Conservation (phyloP, 2,888 invertebrate genomes). For the Amblyjoppa proteus region DNA sequence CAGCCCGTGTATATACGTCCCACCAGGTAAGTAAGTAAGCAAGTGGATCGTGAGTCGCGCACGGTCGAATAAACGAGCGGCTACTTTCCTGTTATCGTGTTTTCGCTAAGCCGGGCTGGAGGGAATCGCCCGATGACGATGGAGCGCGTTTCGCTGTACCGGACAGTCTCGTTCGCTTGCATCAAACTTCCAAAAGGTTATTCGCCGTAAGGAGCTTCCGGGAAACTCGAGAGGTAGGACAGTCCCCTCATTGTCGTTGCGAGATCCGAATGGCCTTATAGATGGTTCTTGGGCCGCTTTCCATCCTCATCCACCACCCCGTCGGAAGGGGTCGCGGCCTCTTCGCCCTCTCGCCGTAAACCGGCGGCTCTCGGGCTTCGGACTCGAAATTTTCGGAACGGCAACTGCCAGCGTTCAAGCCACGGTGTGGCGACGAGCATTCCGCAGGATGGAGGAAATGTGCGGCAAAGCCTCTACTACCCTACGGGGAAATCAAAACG, state of each 20-base stretch:
- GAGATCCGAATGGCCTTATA: background rate
- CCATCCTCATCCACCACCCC: background rate
- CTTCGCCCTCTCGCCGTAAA: background rate
- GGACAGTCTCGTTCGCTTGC: background rate
- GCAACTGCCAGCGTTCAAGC: background rate
- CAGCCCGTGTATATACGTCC: background rate
- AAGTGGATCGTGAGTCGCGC: constrained; percentile 1
- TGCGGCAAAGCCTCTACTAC: constrained; percentile 71
- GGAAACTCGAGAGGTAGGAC: background rate
- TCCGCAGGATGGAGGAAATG: constrained; percentile 12
- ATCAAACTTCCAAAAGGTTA: background rate
- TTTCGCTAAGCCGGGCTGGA: background rate
- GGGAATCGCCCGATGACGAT: no score
- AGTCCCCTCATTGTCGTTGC: background rate
- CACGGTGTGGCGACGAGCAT: background rate
- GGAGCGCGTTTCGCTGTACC: background rate
- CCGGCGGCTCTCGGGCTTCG: background rate
- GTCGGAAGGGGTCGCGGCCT: background rate
- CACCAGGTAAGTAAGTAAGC: constrained; percentile 21
- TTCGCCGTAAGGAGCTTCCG: background rate
- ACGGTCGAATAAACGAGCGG: constrained; percentile 14
- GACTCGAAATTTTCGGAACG: background rate
- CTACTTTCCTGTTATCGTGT: background rate
- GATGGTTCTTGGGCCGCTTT: background rate
- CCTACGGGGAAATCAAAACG: constrained; percentile 76